Conservation (phyloP, 53 echinoderm and acorn worm species). For the Paracentrotus lividus region DNA sequence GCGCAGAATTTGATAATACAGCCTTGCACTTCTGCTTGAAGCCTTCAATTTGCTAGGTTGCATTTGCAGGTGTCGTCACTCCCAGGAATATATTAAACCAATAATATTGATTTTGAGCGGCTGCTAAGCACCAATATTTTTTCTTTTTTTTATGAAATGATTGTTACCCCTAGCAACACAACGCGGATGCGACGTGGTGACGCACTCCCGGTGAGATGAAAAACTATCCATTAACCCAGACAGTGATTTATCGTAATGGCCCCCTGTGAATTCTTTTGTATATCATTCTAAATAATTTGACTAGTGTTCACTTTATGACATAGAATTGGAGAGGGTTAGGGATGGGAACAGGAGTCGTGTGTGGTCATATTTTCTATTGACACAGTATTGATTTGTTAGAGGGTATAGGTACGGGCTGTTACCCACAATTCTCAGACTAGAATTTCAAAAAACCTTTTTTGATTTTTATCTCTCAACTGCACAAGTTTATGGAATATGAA, state of each 20-base stretch:
- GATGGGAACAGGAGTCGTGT: neutral
- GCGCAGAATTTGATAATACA: neutral
- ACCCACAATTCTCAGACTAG: neutral
- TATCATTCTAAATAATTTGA: neutral
- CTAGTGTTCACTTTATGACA: neutral
- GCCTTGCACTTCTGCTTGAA: neutral
- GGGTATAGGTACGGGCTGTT: neutral
- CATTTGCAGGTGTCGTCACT: constrained; percentile 23
- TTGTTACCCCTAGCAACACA: constrained; percentile 5
- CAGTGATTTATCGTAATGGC: constrained; percentile 26
- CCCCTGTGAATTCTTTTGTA: constrained; percentile 38
- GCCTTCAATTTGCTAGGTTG: constrained; percentile 11
- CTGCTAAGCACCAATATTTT: constrained; percentile 16
- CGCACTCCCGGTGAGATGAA: neutral
- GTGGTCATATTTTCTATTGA: constrained; percentile 11
- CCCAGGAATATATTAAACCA: neutral
- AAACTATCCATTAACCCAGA: neutral
- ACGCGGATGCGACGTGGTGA: neutral
- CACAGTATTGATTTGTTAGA: neutral
- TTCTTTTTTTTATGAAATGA: neutral
- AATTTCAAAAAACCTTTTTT: neutral
- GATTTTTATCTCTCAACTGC: neutral
- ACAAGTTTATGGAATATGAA: neutral
- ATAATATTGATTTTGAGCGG: neutral
- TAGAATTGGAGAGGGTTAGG: neutral